phyloP scores from a whole-genome alignment of 2,797 vertebrate genomes.

The Erpetoichthys calabaricus region DNA sequence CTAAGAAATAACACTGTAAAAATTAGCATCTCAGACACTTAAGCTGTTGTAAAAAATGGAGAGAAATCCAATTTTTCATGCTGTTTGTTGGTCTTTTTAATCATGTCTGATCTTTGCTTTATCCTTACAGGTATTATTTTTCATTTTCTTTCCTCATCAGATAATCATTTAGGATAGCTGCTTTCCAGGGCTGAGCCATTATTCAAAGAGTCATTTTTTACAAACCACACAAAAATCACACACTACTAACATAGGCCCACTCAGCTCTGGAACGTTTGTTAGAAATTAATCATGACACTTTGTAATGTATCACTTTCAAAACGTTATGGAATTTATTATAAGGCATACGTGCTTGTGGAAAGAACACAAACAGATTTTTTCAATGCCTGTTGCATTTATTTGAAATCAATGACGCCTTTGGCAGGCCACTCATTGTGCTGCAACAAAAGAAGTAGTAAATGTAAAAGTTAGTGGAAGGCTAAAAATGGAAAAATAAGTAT shows the following conservation, averaged over 20 bases:
- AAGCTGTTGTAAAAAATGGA: no score
- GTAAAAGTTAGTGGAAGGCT: no score
- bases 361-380: neutral
- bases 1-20: no score
- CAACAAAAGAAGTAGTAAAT: no score
- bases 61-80: no score
- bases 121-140: neutral
- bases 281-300: neutral
- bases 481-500: no score
- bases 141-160: neutral
- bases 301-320: conserved; percentile 1
- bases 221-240: neutral
- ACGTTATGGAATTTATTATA: neutral
- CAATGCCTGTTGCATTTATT: neutral
- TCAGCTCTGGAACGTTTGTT: neutral
- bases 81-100: no score
- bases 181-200: neutral
- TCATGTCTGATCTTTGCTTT: no score
- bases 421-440: neutral
- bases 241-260: neutral
- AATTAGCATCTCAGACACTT: no score
- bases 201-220: neutral
- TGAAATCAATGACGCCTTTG: neutral
- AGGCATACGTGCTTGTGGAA: neutral
- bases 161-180: neutral